Conservation (phyloP, 2,888 invertebrate genomes). For the Drosophila bunnanda region DNA sequence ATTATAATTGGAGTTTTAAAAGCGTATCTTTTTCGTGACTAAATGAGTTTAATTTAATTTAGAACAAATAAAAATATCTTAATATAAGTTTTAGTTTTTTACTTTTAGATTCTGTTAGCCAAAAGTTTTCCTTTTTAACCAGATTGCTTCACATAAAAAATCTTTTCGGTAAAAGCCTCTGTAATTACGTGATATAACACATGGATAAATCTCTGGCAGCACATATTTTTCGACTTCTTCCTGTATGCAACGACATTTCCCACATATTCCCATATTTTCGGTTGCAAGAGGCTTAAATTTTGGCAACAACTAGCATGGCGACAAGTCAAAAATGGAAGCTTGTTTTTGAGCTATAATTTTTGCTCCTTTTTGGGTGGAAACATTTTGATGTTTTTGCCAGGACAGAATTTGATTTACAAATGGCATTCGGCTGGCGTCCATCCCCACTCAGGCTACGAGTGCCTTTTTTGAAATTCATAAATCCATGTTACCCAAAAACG, state of each 20-base stretch:
- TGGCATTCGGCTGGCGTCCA: conserved; percentile 20
- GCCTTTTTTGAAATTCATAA: conserved; percentile 34
- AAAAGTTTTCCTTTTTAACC: not conserved
- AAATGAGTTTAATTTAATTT: not conserved
- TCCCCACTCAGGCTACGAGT: conserved; percentile 12
- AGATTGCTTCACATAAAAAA: not conserved
- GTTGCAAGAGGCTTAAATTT: conserved; percentile 27
- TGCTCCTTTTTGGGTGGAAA: not conserved
- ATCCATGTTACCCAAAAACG: conserved; percentile 31
- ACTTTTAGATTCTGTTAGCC: not conserved
- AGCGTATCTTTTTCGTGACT: no score
- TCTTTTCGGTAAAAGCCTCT: not conserved
- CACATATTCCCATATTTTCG: conserved; percentile 17
- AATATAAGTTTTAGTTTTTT: no score
- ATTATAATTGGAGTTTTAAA: not conserved
- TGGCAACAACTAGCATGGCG: conserved; percentile 16
- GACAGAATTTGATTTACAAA: conserved; percentile 42
- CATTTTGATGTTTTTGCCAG: conserved; percentile 27
- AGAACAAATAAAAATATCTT: no score
- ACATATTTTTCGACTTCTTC: not conserved
- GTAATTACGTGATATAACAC: not conserved
- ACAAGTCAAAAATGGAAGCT: conserved; percentile 21
- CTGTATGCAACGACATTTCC: conserved; percentile 4
- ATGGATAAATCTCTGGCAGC: not conserved
- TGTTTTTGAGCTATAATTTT: conserved; percentile 24